These are phyloP conservation scores for Thaumetopoea pityocampa DNA, from an alignment of 1,140 invertebrate species.

Conservation along the genomic window DNA sequence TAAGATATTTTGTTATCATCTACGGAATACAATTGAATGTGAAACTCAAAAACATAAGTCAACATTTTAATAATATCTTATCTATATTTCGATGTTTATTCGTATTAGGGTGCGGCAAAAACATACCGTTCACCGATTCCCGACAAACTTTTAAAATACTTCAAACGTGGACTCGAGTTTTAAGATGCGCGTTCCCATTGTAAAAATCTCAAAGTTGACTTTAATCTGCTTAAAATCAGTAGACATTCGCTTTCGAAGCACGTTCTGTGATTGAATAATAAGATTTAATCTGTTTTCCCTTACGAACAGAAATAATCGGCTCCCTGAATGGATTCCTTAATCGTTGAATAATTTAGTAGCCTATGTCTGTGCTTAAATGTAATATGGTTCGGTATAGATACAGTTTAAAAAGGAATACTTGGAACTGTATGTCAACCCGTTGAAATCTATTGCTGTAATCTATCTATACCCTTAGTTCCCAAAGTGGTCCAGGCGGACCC, in stretches of 20 bases:
- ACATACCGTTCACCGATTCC: conserved; percentile 33
- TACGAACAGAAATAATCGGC: conserved; percentile 43
- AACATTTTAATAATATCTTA: conserved; percentile 53
- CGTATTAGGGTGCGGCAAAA: conserved; percentile 31
- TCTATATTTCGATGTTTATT: conserved; percentile 33
- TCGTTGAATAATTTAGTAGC: conserved; percentile 63
- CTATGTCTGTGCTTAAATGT: conserved; percentile 38
- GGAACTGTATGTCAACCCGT: too few species aligned
- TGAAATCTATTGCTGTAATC: too few species aligned
- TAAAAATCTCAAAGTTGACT: conserved; percentile 43
- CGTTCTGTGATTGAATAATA: conserved; percentile 52
- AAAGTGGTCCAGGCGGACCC: too few species aligned
- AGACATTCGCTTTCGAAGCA: conserved; percentile 58
- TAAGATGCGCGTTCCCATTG: conserved; percentile 34
- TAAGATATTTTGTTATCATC: conserved; percentile 51
- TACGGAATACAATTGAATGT: conserved; percentile 71
- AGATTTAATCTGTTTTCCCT: conserved; percentile 60
- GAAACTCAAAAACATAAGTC: conserved; percentile 58
- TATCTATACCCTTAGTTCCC: too few species aligned
- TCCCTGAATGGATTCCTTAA: conserved; percentile 46
- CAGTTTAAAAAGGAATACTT: too few species aligned
- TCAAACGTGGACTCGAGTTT: conserved; percentile 36
- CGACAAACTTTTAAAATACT: conserved; percentile 35
- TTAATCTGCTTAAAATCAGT: conserved; percentile 57
- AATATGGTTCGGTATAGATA: conserved; percentile 14